Percentiles rank a stretch among this genome's conserved stretches.
These are phyloP conservation scores for Anser brachyrhynchus DNA, from an alignment of 2,113 vertebrate genomes.

Conservation along the genomic window DNA sequence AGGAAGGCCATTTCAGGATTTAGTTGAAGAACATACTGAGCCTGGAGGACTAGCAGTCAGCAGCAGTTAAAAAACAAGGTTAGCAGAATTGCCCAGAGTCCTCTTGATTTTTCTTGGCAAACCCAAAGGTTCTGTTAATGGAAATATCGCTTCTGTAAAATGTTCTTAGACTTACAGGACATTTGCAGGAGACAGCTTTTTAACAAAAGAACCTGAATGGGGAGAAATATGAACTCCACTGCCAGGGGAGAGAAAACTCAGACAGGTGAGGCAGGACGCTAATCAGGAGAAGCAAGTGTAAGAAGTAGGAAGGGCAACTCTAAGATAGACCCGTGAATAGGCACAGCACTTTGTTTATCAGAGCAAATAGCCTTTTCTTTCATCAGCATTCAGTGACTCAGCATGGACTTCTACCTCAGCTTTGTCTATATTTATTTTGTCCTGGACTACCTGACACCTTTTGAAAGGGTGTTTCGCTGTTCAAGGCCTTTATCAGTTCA, in stretches of 20 bases:
- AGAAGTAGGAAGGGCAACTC: background rate
- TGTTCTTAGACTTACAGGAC: background rate
- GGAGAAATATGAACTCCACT: background rate
- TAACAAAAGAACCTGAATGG: background rate
- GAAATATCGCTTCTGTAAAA: background rate
- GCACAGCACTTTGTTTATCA: background rate
- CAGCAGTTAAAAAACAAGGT: background rate
- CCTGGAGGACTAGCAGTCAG: background rate
- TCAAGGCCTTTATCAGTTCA: background rate
- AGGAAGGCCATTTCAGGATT: constrained; percentile 50
- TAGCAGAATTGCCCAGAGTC: background rate
- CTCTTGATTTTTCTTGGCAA: background rate
- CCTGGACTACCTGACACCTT: background rate
- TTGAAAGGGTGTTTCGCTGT: background rate
- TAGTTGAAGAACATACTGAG: background rate
- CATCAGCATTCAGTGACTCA: background rate
- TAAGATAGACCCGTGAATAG: background rate
- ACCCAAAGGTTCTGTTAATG: background rate
- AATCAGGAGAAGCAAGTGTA: background rate
- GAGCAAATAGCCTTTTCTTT: background rate
- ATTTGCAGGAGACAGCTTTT: background rate
- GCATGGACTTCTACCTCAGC: background rate
- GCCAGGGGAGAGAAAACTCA: rapidly evolving
- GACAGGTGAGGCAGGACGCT: background rate
- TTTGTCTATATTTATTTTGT: background rate